Conservation (phyloP, 2,113 vertebrate species). For the Protobothrops mucrosquamatus region DNA sequence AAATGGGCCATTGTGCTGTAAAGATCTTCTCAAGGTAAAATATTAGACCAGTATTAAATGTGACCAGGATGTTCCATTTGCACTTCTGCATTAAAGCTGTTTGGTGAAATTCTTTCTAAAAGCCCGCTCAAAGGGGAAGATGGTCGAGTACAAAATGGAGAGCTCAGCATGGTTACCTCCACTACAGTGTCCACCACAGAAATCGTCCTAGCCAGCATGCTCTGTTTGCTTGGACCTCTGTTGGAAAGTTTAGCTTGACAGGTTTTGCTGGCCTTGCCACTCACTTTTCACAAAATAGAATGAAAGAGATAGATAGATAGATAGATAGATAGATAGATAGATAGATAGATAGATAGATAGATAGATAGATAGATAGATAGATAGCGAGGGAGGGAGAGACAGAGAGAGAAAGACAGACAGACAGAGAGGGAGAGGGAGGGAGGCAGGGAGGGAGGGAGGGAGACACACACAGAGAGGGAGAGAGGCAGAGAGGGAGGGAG, state of each 20-base stretch:
- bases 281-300: conserved; percentile 4
- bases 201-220: neutral
- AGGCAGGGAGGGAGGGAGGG: no score
- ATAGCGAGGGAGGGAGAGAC: no score
- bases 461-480: no score
- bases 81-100: neutral
- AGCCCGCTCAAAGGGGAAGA: neutral
- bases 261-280: accelerated
- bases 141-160: accelerated
- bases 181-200: no score
- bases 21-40: neutral
- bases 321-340: accelerated
- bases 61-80: neutral
- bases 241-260: neutral
- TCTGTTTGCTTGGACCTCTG: conserved; percentile 9
- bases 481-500: no score
- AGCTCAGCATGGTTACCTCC: accelerated
- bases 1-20: no score
- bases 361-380: no score
- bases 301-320: neutral
- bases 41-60: neutral
- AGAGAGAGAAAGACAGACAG: no score
- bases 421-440: no score
- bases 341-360: no score
- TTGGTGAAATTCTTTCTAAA: no score